Evolutionary conservation across 2,113 vertebrate species (phyloP).

Genomic region (Scomber colias): DNA sequence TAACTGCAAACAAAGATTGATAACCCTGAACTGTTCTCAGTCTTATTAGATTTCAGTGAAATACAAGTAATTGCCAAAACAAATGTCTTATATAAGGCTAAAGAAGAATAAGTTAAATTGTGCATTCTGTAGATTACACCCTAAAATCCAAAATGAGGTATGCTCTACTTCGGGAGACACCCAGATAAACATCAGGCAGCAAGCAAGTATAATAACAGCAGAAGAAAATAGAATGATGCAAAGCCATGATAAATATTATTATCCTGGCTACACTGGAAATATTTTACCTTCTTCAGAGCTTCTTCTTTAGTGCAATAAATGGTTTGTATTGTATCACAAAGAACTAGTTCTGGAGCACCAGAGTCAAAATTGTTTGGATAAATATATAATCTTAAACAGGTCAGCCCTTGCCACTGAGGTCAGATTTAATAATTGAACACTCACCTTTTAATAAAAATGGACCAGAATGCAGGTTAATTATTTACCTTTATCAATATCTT

Average conservation of each 20-base stretch:
- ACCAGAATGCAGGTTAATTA: conserved; percentile 67
- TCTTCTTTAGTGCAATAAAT: conserved; percentile 37
- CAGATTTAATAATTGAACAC: conserved; percentile 61
- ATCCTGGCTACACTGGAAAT: not conserved
- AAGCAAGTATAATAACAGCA: conserved; percentile 28
- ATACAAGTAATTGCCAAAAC: not conserved
- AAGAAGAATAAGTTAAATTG: not conserved
- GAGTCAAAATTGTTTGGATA: conserved; percentile 52
- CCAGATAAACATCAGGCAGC: conserved; percentile 28
- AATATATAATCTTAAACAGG: conserved; percentile 38
- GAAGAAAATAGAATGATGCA: conserved; percentile 42
- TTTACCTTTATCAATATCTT: conserved; percentile 75
- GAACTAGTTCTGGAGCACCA: conserved; percentile 16
- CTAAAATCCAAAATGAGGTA: not conserved
- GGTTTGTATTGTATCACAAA: conserved; percentile 47
- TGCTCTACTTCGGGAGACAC: conserved; percentile 4
- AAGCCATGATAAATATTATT: conserved; percentile 11
- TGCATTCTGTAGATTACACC: not conserved
- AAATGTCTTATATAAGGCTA: not conserved
- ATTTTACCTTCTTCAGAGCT: conserved; percentile 17
- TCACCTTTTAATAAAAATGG: conserved; percentile 59
- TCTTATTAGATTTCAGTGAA: not conserved
- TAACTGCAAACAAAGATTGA: too few relatives aligned
- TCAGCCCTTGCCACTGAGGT: conserved; percentile 39
- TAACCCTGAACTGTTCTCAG: too few relatives aligned